Conservation (phyloP, 2,888 invertebrate species). For the Willowsia nigromaculata region DNA sequence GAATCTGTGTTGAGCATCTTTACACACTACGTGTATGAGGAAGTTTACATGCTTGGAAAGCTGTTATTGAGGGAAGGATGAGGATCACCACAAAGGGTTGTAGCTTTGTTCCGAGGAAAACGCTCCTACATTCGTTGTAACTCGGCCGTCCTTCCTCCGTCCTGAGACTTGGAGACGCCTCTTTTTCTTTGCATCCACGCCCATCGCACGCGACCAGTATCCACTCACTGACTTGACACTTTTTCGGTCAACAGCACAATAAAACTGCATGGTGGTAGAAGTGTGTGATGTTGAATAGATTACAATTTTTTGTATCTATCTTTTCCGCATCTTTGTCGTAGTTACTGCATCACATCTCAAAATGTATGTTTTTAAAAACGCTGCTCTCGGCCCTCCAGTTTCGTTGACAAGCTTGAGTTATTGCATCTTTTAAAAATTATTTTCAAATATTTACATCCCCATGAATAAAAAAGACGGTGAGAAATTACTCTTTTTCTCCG, state of each 20-base stretch:
- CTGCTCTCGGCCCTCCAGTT: not conserved
- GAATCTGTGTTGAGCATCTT: not conserved
- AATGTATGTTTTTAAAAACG: not conserved
- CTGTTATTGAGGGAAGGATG: slow-evolving; percentile 42
- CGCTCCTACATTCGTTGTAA: slow-evolving; percentile 68
- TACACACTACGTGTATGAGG: not conserved
- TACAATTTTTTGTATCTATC: not conserved
- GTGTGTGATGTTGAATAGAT: slow-evolving; percentile 36
- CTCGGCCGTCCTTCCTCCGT: slow-evolving; percentile 72
- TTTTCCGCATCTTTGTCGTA: slow-evolving; percentile 19
- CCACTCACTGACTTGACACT: slow-evolving; percentile 69
- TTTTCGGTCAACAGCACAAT: slow-evolving; percentile 25
- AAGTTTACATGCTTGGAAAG: not conserved
- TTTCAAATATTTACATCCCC: not conserved
- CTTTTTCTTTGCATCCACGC: slow-evolving; percentile 73
- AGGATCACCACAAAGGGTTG: slow-evolving; percentile 57
- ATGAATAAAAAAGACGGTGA: not conserved
- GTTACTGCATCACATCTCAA: not conserved
- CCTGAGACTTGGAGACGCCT: slow-evolving; percentile 75
- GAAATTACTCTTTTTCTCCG: not conserved
- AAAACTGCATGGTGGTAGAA: slow-evolving; percentile 23
- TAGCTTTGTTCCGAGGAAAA: slow-evolving; percentile 45
- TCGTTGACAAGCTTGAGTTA: slow-evolving; percentile 28
- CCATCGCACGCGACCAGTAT: slow-evolving; percentile 79
- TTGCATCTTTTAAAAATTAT: not conserved